Evolutionary conservation across 2,797 vertebrate species (phyloP).

Genomic region (Phoeniculus purpureus): DNA sequence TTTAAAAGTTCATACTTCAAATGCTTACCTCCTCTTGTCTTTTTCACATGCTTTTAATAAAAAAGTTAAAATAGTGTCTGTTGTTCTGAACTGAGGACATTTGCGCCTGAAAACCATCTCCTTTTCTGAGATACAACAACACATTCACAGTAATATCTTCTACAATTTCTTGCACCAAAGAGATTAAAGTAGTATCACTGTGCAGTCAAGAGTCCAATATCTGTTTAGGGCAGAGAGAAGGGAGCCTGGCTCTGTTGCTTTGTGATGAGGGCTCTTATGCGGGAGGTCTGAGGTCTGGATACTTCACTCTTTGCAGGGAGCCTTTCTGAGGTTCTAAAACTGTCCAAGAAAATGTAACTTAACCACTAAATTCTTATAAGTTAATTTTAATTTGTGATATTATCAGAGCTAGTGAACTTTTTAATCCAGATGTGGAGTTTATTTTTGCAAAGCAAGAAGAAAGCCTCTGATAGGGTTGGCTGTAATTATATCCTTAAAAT

Average conservation of each 20-base stretch:
- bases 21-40: background rate
- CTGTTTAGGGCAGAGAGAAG: background rate
- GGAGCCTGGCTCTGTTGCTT: background rate
- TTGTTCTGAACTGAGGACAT: background rate
- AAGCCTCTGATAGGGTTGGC: background rate
- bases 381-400: constrained; percentile 1
- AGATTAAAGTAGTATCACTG: background rate
- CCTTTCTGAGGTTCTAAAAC: background rate
- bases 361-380: constrained; percentile 21
- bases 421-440: background rate
- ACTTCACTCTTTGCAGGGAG: background rate
- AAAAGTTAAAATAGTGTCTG: background rate
- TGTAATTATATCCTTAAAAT: background rate
- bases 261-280: background rate
- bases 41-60: background rate
- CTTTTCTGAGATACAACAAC: background rate
- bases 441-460: background rate
- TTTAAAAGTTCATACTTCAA: background rate
- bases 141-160: background rate
- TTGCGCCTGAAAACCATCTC: background rate
- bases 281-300: constrained; percentile 11
- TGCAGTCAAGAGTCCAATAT: background rate
- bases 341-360: constrained; percentile 23
- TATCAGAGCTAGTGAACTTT: background rate
- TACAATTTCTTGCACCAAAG: background rate